A percentile compares a stretch with the other conserved stretches of the same genome.
These are phyloP conservation scores for Nannoperca australis DNA, from an alignment of 2,797 vertebrate species.

Conservation along the genomic window DNA sequence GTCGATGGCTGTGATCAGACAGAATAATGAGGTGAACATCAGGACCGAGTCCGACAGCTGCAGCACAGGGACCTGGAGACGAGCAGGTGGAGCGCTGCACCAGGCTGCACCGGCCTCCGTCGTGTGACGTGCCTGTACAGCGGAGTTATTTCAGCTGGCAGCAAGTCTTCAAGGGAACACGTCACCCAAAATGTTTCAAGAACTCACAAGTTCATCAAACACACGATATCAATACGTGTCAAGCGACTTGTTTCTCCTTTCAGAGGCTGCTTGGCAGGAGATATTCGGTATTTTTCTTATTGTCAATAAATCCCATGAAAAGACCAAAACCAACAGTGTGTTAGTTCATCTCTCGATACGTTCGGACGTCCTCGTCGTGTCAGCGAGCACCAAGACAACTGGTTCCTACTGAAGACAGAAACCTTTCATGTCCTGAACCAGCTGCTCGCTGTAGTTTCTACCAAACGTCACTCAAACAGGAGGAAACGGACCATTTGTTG, in stretches of 20 bases:
- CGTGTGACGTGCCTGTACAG: not conserved
- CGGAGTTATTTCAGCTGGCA: not conserved
- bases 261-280: not conserved
- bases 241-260: not conserved
- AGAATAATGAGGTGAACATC: not conserved
- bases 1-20: not conserved
- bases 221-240: not conserved
- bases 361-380: not conserved
- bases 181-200: conserved; percentile 1
- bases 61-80: not conserved
- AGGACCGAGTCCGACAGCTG: not conserved
- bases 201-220: not conserved
- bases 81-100: not conserved
- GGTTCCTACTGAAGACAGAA: not conserved
- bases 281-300: not conserved
- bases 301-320: conserved; percentile 19
- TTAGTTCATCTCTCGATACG: not conserved
- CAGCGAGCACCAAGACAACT: not conserved
- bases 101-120: not conserved
- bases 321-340: not conserved
- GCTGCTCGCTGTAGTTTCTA: too few species aligned
- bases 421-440: not conserved
- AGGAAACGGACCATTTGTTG: not conserved
- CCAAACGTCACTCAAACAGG: not conserved
- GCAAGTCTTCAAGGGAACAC: not conserved